phyloP scores from a whole-genome alignment of 2,888 invertebrate genomes.

The Galeopsomyia nigrocyanea region DNA sequence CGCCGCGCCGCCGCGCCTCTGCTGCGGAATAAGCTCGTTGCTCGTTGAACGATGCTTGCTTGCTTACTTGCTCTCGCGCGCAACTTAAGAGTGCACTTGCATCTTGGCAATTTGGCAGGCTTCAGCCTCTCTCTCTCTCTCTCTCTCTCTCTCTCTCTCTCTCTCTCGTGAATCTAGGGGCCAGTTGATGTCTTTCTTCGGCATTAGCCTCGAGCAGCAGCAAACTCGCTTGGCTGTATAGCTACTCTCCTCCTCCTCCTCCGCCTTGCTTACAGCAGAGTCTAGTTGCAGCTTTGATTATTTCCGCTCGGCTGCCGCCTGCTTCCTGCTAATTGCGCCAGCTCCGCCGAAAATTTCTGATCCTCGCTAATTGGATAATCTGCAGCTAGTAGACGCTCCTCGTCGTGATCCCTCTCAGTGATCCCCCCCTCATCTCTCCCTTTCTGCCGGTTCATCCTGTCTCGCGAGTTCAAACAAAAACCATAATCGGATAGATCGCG shows the following conservation, averaged over 20 bases:
- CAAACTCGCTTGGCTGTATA: too few relatives aligned
- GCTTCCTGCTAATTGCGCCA: conserved; percentile 19
- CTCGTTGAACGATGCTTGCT: not conserved
- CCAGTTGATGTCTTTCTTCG: conserved; percentile 40
- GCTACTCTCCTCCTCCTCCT: too few relatives aligned
- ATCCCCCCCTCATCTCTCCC: conserved; percentile 12
- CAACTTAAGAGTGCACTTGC: not conserved
- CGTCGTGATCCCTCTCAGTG: not conserved
- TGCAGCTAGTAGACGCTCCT: not conserved
- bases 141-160: conserved; percentile 14
- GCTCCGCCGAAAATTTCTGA: conserved; percentile 39
- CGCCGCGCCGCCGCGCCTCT: too few relatives aligned
- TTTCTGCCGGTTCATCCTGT: not conserved
- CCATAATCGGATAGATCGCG: too few relatives aligned
- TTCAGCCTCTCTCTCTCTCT: conserved; percentile 4
- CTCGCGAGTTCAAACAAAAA: not conserved
- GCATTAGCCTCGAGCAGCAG: conserved; percentile 48
- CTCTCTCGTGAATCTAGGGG: not conserved
- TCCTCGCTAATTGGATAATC: too few relatives aligned
- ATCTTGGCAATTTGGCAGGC: too few relatives aligned
- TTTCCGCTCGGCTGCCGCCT: too few relatives aligned
- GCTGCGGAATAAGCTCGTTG: too few relatives aligned
- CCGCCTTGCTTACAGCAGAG: too few relatives aligned
- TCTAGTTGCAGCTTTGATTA: too few relatives aligned
- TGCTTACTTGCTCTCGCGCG: not conserved